Evolutionary conservation across 1,140 invertebrate species (phyloP), one percentile per base, ranked within the genome.

Genomic region (Drosophila tsacasi): DNA sequence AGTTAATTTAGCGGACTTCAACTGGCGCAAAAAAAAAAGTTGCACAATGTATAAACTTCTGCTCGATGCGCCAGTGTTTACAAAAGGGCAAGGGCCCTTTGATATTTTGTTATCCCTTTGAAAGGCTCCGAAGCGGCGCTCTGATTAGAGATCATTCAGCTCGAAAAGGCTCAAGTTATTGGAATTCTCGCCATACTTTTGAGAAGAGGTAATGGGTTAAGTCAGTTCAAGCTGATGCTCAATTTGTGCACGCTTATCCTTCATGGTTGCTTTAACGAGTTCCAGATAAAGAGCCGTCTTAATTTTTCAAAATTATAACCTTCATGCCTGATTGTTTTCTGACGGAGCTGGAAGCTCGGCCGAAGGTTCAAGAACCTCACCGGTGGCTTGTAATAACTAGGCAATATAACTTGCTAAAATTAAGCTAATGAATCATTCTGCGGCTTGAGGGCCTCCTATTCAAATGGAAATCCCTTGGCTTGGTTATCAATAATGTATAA

Each of bases 1-100:
- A 87, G 84, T 89, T 87, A 87, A 87, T 87, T 87, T 87, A 89
- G 65, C 74, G 50, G 68, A 67, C 62, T 74, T 69, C 50, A 78
- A 68, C 69, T 62, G 85, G 50, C 77, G 81, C 73, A 89, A 69
- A 75, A 81, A 25, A 66, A 81, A 75, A 23, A 81, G 54, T 81
- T 72, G 63, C 65, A 66, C 77, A 87, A 87, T 59, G 57, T 37
- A 59, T 50, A 63, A 44, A 54, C 61, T 40, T 47, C 35, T 40
- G 64, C 65, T 63, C 42, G 35, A 60, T 39, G 42, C 44, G 62
- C 46, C 63, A 55, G 42, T 69, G 35, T 35, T 71, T 27, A 25
- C 7, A 37, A 42, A 76, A 58, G 60, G 71, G 37, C 71, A 75
- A 58, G 42, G 50, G 44, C 59, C 50, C 32, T 60, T 66, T 58